Percentiles rank a stretch among this genome's conserved stretches.
Conservation (phyloP, 2,888 invertebrate species). For the Linyphia triangularis region DNA sequence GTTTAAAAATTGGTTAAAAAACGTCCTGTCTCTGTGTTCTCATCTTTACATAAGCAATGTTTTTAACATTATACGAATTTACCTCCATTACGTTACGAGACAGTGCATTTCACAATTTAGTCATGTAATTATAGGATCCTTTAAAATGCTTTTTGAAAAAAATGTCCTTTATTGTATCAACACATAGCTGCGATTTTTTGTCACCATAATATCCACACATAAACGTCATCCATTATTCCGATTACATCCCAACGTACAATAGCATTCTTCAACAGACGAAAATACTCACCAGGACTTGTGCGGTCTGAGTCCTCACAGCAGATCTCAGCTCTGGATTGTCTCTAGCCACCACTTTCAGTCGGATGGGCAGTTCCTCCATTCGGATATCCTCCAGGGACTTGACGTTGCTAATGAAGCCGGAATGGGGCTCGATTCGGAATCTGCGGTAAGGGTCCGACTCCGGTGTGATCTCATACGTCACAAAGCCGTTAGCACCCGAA, state of each 20-base stretch:
- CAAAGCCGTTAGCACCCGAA: slow-evolving; percentile 89
- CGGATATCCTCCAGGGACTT: slow-evolving; percentile 86
- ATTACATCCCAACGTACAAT: too few species aligned
- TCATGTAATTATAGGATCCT: too few species aligned
- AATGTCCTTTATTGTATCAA: too few species aligned
- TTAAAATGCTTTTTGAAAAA: too few species aligned
- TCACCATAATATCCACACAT: too few species aligned
- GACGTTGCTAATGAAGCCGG: slow-evolving; percentile 88
- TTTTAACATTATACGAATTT: too few species aligned
- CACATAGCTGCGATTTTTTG: too few species aligned
- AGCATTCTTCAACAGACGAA: too few species aligned
- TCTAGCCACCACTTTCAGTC: slow-evolving; percentile 86
- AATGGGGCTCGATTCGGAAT: slow-evolving; percentile 86
- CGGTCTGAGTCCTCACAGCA: slow-evolving; percentile 84
- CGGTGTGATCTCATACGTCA: slow-evolving; percentile 84
- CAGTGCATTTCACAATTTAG: too few species aligned
- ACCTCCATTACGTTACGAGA: too few species aligned
- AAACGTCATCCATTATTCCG: too few species aligned
- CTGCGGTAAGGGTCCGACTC: slow-evolving; percentile 82
- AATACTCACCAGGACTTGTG: slow-evolving; percentile 85
- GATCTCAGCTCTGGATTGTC: slow-evolving; percentile 86
- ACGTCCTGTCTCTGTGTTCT: background rate
- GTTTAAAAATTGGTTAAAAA: background rate
- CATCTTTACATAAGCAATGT: background rate
- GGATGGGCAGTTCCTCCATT: slow-evolving; percentile 85